Evolutionary conservation across 2,113 vertebrate species (phyloP), one percentile per base, ranked within the genome.

Genomic region (Sorex araneus): DNA sequence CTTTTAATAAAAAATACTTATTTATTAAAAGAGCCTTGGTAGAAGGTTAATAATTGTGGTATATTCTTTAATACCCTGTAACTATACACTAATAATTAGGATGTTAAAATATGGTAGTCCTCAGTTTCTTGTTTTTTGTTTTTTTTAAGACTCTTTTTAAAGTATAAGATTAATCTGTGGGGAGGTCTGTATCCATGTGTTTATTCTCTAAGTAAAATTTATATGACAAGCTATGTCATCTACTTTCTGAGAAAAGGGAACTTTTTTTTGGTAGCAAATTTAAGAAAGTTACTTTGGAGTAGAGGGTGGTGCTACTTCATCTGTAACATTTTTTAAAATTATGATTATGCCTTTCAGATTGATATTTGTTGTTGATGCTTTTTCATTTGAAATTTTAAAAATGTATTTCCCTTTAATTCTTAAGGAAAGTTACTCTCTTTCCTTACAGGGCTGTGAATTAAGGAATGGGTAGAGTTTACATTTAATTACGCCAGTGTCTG

Each of bases 1-100:
- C 47, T 54, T 54, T 54, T 54, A 54, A 54, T 19, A 15, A 16
- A 54, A 54, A 66, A 43, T 95, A 81, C 90, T 94, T 97, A 95
- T 94, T 96, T 96, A 95, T 96, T 96, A 91, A 95, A 88, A 94
- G 83, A n/a, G 89, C 21, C 34, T 93, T 94, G 57, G 64, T 84
- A 92, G 75, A 50, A 67, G 57, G 63, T 91, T 40, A 40, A 19
- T 40, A 40, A 19, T 85, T 60, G 32, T 85, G 69, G 18, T 84
- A 63, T 76, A 18, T 87, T 94, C 87, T 94, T 91, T 89, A 92
- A 84, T 91, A 71, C 28, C 28, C 18, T 92, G 18, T 87, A 43
- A 79, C 88, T 95, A 54, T 43, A 76, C 87, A 57, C n/a, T 82
- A 57, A 80, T 79, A 88, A n/a, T 78, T 90, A 93, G 63, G 63